These are phyloP conservation scores for Hydroisotoma schaefferi DNA, from an alignment of 2,888 invertebrate genomes.

Conservation along the genomic window DNA sequence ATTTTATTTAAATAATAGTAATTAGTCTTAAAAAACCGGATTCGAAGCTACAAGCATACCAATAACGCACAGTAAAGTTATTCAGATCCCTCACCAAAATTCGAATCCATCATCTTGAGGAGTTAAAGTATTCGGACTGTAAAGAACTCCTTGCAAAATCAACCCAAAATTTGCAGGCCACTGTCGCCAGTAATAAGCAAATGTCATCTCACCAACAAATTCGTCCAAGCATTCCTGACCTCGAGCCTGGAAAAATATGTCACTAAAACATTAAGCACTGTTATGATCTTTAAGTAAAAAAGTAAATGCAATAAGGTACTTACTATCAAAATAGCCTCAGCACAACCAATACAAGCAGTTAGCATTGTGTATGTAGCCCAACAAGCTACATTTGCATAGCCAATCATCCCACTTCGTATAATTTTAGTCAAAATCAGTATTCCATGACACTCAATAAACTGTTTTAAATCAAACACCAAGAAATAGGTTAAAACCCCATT, in stretches of 20 bases:
- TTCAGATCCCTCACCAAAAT: slow-evolving; percentile 14
- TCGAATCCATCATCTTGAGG: slow-evolving; percentile 31
- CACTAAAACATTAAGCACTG: no score
- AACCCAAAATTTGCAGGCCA: slow-evolving; percentile 47
- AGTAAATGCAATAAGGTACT: neutral
- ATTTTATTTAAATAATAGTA: no score
- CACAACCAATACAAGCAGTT: slow-evolving; percentile 29
- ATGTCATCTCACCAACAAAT: slow-evolving; percentile 35
- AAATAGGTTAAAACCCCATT: no score
- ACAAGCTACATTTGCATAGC: slow-evolving; percentile 26
- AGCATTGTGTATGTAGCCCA: slow-evolving; percentile 42
- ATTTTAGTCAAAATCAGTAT: slow-evolving; percentile 25
- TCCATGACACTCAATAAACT: slow-evolving; percentile 36
- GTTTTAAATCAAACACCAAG: neutral
- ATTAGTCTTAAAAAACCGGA: no score
- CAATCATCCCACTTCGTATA: slow-evolving; percentile 20
- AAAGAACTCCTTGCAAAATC: slow-evolving; percentile 39
- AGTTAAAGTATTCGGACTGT: slow-evolving; percentile 36
- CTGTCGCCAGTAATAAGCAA: slow-evolving; percentile 41
- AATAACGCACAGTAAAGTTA: no score
- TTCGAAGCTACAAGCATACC: no score
- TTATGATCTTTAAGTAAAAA: neutral
- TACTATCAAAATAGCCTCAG: slow-evolving; percentile 31
- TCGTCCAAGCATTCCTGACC: slow-evolving; percentile 31
- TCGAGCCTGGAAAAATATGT: neutral